A percentile compares a stretch with the other conserved stretches of the same genome.
phyloP scores from a whole-genome alignment of 2,888 invertebrate species.

The Ischnus inquisitorius region DNA sequence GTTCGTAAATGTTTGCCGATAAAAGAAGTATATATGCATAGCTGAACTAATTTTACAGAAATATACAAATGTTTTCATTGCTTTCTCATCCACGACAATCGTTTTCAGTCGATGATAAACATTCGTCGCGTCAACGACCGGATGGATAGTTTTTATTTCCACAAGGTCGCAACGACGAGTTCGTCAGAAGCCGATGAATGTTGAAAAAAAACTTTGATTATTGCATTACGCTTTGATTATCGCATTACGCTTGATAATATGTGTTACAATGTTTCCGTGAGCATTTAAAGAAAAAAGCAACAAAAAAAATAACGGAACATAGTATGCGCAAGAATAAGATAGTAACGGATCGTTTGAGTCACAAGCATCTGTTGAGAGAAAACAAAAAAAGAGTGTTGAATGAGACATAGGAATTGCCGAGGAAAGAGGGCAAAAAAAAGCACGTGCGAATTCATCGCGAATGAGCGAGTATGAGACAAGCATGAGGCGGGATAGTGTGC shows the following conservation, averaged over 20 bases:
- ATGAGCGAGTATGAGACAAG: constrained; percentile 29
- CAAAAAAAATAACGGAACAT: constrained; percentile 5
- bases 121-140: too few species aligned
- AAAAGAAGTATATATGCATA: too few species aligned
- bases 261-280: constrained; percentile 3
- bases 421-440: constrained; percentile 57
- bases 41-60: too few species aligned
- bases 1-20: too few species aligned
- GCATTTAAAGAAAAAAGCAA: neutral
- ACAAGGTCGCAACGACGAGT: too few species aligned
- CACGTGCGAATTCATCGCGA: constrained; percentile 64
- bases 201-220: too few species aligned
- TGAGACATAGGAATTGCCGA: constrained; percentile 25
- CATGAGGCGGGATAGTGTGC: constrained; percentile 1
- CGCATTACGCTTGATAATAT: neutral
- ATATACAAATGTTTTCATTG: too few species aligned
- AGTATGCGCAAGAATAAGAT: constrained; percentile 11
- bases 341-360: constrained; percentile 21
- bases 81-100: too few species aligned
- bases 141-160: too few species aligned
- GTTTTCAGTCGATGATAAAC: too few species aligned
- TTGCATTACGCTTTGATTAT: neutral
- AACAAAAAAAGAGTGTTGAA: neutral
- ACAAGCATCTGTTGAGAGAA: constrained; percentile 33
- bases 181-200: too few species aligned